Base-by-base conservation (phyloP, 2,797 vertebrate species). In the Sandelia bainsii region DNA sequence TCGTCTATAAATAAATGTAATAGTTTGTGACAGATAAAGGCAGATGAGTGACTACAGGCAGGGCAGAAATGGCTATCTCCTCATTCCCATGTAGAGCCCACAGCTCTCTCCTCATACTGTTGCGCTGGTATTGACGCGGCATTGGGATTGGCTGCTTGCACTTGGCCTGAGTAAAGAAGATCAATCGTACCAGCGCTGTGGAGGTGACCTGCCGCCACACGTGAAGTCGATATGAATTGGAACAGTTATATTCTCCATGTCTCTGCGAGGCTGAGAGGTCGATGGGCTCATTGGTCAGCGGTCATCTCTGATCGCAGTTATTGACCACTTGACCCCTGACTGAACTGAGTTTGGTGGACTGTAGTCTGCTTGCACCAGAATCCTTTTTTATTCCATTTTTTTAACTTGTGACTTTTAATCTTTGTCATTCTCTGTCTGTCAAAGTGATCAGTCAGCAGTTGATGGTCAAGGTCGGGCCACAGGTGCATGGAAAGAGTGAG, bases 181-280 rank as follows among this genome's bases (percentile, higher is more conserved):
- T 91, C 84, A 44, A 87, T 89, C 42, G 40, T 2, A 58, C 34
- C 59, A 11, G 9, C 49, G 49, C 63, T 8, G 68, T 3, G 11
- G 65, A 65, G 40, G 53, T 54, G 51, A 39, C 62, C 44, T 44
- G 49, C 62, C 3, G 44, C 60, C 29, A 25, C 13, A 40, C 12
- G 44, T 49, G 65, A 51, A n/a, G 25, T 64, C 34, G 8, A 67
- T 61, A 72, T 74, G 81, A 76, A 80, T 75, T 10, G 66, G 40
- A 74, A 29, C 60, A 39, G 70, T 74, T 69, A 79, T 88, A 64
- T 78, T 91, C 89, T 92, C 84, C 49, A 63, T 87, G 74, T 90
- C 85, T 88, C 69, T 81, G 71, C 64, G 68, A 46, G 50, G 27
- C 52, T 22, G 37, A 79, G 69, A 16, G 67, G 76, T 92, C 77